Evolutionary conservation across 1,140 invertebrate species (phyloP), one percentile per base, ranked within the genome.

Genomic region (Leptopilina clavipes): DNA sequence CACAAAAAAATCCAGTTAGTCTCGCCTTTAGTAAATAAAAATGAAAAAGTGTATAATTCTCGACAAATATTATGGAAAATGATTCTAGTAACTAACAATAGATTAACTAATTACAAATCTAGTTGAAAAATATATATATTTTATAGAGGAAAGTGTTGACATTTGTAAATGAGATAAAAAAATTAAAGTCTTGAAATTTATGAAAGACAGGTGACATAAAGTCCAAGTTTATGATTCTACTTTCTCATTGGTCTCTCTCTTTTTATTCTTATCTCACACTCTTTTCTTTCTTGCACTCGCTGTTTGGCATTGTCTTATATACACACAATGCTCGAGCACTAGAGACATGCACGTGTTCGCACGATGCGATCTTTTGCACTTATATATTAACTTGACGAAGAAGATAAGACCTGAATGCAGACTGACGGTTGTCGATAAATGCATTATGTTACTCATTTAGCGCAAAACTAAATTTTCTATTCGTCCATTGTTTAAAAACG

Each of bases 301-400:
- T 12, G 22, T n/a, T 25, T 65, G 14, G n/a, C 22, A 65, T 65
- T 65, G 22, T 25, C 59, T 65, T n/a, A 22, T 65, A 31, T 31
- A 31, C 14, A 31, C 22, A 65, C 59, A 65, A 65, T 65, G 59
- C 59, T 31, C 59, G 74, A 19, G 78, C 77, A 80, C 79, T 86
- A 84, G 83, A 85, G 84, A 84, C 79, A 81, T 83, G 84, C 81
- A 83, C 77, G 75, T 82, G 79, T 79, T 81, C 79, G 84, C 81
- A 74, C 77, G 81, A 86, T 86, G 78, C 81, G 79, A 86, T 83
- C 81, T 83, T 71, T 52, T 52, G 72, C 40, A 77, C 70, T 82
- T 77, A 76, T 76, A 74, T 44, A 37, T 18, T 37, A 56, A 40
- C 56, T 11, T 70, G 17, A 70, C 73, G 73, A 65, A 56, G 74